These are phyloP conservation scores for Platysternon megacephalum DNA, from an alignment of 2,113 vertebrate genomes.

Conservation along the genomic window DNA sequence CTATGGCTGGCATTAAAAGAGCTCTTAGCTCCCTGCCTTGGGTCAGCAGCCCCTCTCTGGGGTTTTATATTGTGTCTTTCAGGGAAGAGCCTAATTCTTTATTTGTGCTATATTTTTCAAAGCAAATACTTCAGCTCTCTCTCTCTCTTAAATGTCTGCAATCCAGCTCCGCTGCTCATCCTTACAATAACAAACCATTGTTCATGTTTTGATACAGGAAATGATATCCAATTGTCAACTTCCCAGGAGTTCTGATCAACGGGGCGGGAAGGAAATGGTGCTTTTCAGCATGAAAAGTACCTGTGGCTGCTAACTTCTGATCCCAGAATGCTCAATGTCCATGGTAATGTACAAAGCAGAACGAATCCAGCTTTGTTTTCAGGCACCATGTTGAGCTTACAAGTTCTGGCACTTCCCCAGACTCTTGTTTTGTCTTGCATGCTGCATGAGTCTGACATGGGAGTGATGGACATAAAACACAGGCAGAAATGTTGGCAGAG, in stretches of 20 bases:
- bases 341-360: accelerated
- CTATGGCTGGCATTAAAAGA: background rate
- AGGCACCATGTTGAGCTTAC: background rate
- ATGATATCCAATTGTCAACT: constrained; percentile 1
- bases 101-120: background rate
- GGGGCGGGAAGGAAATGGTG: constrained; percentile 11
- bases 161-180: accelerated
- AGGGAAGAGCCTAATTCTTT: background rate
- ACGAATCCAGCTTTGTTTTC: background rate
- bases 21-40: background rate
- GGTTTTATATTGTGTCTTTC: background rate
- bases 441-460: background rate
- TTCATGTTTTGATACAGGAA: background rate
- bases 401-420: constrained; percentile 5
- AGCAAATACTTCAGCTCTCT: background rate
- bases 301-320: background rate
- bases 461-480: constrained; percentile 26
- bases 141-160: background rate
- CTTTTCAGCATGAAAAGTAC: background rate
- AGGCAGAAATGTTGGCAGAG: background rate
- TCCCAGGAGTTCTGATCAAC: background rate
- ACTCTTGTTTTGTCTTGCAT: background rate
- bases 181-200: constrained; percentile 11
- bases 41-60: background rate
- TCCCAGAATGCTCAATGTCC: background rate